Evolutionary conservation across 2,113 vertebrate species (phyloP), one percentile per base, ranked within the genome.

Genomic region (Taurulus bubalis): DNA sequence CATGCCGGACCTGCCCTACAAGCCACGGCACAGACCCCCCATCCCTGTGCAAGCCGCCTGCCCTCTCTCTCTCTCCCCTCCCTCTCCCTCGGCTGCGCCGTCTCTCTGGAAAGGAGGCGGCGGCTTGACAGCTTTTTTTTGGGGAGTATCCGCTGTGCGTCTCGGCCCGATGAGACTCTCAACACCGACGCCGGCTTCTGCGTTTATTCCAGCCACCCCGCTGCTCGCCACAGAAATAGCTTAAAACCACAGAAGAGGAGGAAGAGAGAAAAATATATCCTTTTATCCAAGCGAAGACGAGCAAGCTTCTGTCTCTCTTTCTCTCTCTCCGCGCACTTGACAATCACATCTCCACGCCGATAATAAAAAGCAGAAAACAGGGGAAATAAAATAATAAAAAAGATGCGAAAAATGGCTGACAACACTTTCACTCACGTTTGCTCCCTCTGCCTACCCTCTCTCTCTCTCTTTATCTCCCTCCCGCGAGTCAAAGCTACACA

Each of bases 341-440:
- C 87, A 56, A 76, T 88, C 88, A 85, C 87, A 82, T 87, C 66
- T 87, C 83, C 81, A 16, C 73, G 30, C 63, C 95, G 77, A 82
- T 69, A 82, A 86, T 75, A 66, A 38, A 66, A 38, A 85, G 83
- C 78, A 73, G 81, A 63, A 66, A 75, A 69, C 83, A 80, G 76
- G 62, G 42, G 42, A 45, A 45, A 45, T 45, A 45, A 0, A 34
- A 69, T 80, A 79, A 63, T 83, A 65, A 0, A 82, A 77, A 90
- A 90, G 90, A 94, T 91, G 94, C 86, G 94, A 79, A 98, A 98
- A 97, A 99, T 99, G 98, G 97, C 98, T 98, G 98, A 98, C 97
- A 95, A 96, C 96, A 97, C 97, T 97, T 95, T 96, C 94, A 94
- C 95, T 96, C 95, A 93, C 93, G 85, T 85, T 90, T 82, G 66